Evolutionary conservation across 2,113 vertebrate genomes (phyloP), one percentile per base, ranked within the genome.

Genomic region (Cepphus grylle): DNA sequence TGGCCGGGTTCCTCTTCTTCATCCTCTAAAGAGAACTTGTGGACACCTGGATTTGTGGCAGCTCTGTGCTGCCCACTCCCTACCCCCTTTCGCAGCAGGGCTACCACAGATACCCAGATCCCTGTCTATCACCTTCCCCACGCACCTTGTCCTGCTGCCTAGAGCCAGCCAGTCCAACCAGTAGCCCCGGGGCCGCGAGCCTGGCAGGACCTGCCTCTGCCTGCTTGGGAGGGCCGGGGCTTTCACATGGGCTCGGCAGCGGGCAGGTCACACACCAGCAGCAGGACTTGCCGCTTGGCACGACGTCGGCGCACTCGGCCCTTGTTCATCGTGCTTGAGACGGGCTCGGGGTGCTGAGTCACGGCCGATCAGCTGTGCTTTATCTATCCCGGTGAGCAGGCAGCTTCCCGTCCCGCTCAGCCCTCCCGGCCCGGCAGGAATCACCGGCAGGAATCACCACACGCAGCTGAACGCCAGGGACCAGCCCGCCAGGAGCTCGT

Each of bases 231-330:
- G 23, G 52, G 32, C 32, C 50, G 6, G 23, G 4, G n/a, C 27
- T 59, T 45, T 11, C 53, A 19, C 3, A 6, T 2, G 5, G 62
- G 62, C 53, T 22, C 3, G 3, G 67, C 69, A 36, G 32, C 2
- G 21, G 50, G 15, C 56, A 25, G 49, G n/a, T 8, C 27, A 15
- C 26, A 5, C 10, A 42, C 6, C 45, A 8, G 69, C 59, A 74
- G 58, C 62, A 22, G 69, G 53, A 15, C 5, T 47, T 70, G 55
- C 40, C 47, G 1, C 78, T 16, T 9, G 86, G 79, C 81, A 36
- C 2, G 0, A 50, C 1, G 7, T 34, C 12, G 47, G 47, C 6
- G 5, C 3, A 1, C 74, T 45, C 61, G 40, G 74, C n/a, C 40
- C 49, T 49, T 5, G 12, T 34, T 59, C 36, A 29, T 29, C 19